Evolutionary conservation across 2,888 invertebrate genomes (phyloP).

Genomic region (Brachylomia viminalis): DNA sequence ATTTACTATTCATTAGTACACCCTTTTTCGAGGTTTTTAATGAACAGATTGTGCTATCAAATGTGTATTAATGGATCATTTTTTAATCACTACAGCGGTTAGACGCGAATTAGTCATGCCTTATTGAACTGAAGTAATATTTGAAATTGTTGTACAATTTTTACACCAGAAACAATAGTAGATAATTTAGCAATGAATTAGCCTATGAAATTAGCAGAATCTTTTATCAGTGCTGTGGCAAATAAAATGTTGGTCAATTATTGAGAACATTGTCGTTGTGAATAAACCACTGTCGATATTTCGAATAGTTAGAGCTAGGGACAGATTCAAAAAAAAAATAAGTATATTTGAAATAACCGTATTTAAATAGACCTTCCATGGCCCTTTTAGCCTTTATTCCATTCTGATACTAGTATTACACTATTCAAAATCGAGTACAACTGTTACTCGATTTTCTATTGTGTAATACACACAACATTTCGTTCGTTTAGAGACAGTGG

Average conservation of each 20-base stretch:
- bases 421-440: slow-evolving; percentile 2
- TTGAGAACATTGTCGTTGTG: slow-evolving; percentile 40
- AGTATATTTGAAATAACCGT: not conserved
- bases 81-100: slow-evolving; percentile 52
- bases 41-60: slow-evolving; percentile 45
- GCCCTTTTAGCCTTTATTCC: not conserved
- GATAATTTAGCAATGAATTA: slow-evolving; percentile 42
- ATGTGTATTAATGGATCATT: slow-evolving; percentile 49
- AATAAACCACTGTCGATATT: slow-evolving; percentile 14
- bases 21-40: slow-evolving; percentile 49
- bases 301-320: slow-evolving; percentile 21
- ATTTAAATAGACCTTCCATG: not conserved
- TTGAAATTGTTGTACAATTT: slow-evolving; percentile 58
- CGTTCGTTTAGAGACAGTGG: not conserved
- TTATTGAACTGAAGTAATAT: slow-evolving; percentile 55
- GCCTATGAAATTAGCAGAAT: slow-evolving; percentile 41
- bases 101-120: slow-evolving; percentile 51
- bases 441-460: too few species aligned
- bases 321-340: not conserved
- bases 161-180: slow-evolving; percentile 45
- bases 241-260: slow-evolving; percentile 63
- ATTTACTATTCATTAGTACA: slow-evolving; percentile 43
- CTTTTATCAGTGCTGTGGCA: slow-evolving; percentile 36
- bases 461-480: too few species aligned
- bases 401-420: not conserved